These are phyloP conservation scores for Coregonus sp. DNA, from an alignment of 2,797 vertebrate genomes.

Conservation along the genomic window DNA sequence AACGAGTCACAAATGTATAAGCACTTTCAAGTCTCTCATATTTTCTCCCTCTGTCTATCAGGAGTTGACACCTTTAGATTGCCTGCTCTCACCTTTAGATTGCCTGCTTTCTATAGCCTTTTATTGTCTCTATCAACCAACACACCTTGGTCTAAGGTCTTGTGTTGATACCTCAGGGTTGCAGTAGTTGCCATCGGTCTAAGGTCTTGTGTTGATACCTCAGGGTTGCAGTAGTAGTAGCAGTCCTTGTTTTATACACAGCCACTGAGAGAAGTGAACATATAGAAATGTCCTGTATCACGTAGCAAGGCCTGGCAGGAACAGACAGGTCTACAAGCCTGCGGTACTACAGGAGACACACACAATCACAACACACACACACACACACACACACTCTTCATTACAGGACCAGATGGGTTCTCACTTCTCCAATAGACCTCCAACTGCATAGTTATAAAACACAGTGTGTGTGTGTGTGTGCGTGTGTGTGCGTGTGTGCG, in stretches of 20 bases:
- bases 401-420: constrained; percentile 21
- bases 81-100: not conserved
- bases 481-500: not conserved
- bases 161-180: too few species aligned
- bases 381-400: not conserved
- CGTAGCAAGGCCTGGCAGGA: not conserved
- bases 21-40: not conserved
- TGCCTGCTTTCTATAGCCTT: not conserved
- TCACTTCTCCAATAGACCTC: not conserved
- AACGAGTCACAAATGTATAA: not conserved
- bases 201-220: too few species aligned
- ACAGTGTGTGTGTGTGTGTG: not conserved
- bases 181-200: too few species aligned
- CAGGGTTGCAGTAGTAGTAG: not conserved
- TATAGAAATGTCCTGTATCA: not conserved
- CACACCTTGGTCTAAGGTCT: not conserved
- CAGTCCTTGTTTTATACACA: not conserved
- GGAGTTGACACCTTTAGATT: not conserved
- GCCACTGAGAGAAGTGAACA: not conserved
- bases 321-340: constrained; percentile 2
- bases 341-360: not conserved
- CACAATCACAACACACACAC: not conserved
- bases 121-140: not conserved
- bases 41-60: not conserved
- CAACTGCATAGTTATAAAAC: not conserved